Percentiles rank a stretch among this genome's conserved stretches.
These are phyloP conservation scores for Eledone cirrhosa DNA, from an alignment of 2,888 invertebrate genomes.

Conservation along the genomic window DNA sequence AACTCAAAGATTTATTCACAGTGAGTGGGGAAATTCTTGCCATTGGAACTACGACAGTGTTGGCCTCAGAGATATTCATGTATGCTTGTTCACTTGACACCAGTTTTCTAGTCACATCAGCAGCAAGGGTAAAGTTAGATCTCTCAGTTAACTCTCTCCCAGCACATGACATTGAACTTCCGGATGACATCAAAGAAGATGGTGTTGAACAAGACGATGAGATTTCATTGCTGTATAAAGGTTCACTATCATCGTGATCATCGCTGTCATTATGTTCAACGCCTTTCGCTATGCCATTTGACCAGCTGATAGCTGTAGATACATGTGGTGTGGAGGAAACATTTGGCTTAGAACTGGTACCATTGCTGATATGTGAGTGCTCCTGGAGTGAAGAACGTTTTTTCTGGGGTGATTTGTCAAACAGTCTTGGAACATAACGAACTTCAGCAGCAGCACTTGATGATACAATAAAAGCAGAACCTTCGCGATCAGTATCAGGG, in stretches of 20 bases:
- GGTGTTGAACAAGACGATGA: neutral
- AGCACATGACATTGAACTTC: neutral
- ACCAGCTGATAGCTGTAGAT: neutral
- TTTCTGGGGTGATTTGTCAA: constrained; percentile 21
- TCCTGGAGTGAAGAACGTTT: neutral
- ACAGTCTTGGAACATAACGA: constrained; percentile 15
- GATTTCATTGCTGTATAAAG: constrained; percentile 18
- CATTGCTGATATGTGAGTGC: neutral
- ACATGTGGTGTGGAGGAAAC: neutral
- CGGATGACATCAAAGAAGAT: neutral
- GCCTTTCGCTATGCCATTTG: neutral
- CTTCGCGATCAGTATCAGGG: neutral
- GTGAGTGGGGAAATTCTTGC: constrained; percentile 9
- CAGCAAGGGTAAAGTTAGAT: neutral
- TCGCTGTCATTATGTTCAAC: constrained; percentile 3
- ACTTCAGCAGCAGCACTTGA: neutral
- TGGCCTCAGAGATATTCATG: constrained; percentile 25
- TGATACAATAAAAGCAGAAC: constrained; percentile 21
- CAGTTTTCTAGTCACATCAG: neutral
- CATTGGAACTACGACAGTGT: constrained; percentile 14
- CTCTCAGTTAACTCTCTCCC: neutral
- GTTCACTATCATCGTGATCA: constrained; percentile 23
- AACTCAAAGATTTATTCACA: neutral
- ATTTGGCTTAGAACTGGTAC: neutral
- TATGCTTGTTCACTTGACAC: constrained; percentile 15